phyloP scores from a whole-genome alignment of 2,888 invertebrate genomes.

The Sycophila texana region DNA sequence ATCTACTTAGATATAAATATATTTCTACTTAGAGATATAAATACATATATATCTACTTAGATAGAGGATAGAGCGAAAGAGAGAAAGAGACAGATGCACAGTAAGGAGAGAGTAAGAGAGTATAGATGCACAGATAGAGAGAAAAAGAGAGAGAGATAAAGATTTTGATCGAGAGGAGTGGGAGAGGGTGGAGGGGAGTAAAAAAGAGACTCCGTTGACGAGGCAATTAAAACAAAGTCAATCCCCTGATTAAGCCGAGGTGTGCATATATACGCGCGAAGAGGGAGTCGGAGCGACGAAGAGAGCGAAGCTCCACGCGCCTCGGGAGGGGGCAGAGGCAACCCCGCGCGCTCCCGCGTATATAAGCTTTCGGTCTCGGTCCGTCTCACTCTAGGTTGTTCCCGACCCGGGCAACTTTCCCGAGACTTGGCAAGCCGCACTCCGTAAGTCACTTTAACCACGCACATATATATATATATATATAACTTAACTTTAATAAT shows the following conservation, averaged over 20 bases:
- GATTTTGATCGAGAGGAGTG: constrained; percentile 1
- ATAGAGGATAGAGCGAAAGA: too few species aligned
- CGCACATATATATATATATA: too few species aligned
- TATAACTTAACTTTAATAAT: too few species aligned
- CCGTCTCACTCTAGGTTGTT: constrained; percentile 69
- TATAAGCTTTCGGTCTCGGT: constrained; percentile 70
- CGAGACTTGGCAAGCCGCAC: constrained; percentile 70
- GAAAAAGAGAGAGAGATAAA: constrained; percentile 1
- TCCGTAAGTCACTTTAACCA: constrained; percentile 65
- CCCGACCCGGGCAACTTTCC: constrained; percentile 72
- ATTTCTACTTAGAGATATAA: too few species aligned
- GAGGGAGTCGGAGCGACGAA: not conserved
- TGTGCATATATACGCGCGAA: not conserved
- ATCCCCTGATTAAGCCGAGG: too few species aligned
- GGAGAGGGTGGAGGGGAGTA: constrained; percentile 26
- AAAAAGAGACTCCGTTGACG: not conserved
- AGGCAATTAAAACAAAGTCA: too few species aligned
- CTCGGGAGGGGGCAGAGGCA: constrained; percentile 17
- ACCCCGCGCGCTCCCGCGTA: constrained; percentile 59
- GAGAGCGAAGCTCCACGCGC: not conserved
- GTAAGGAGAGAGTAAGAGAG: not conserved
- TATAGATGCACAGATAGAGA: not conserved
- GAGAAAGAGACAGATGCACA: not conserved
- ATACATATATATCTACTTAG: too few species aligned
- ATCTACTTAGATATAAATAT: too few species aligned